These are phyloP conservation scores for Pollachius pollachius DNA, from an alignment of 2,113 vertebrate genomes.

Conservation along the genomic window DNA sequence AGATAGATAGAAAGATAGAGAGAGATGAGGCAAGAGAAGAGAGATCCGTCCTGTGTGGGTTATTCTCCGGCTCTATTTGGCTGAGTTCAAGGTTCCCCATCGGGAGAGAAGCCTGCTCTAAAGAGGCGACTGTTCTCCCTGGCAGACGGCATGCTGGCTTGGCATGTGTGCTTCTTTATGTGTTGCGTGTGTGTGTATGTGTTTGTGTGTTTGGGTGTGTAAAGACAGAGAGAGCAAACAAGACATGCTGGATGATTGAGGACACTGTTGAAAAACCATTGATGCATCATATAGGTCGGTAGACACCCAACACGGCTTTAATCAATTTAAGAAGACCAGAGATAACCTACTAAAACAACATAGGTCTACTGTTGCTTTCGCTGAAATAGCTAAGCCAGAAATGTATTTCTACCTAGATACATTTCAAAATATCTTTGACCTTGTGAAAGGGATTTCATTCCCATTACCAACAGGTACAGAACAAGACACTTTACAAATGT, in stretches of 20 bases:
- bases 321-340: too few species aligned
- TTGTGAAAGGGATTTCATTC: too few species aligned
- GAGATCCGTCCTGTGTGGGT: conserved; percentile 23
- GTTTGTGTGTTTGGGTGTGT: conserved; percentile 23
- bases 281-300: conserved; percentile 26
- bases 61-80: conserved; percentile 24
- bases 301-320: too few species aligned
- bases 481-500: background rate
- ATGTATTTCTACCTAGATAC: too few species aligned
- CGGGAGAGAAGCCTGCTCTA: conserved; percentile 37
- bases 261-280: conserved; percentile 41
- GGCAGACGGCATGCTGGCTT: conserved; percentile 27
- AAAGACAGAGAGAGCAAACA: background rate
- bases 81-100: conserved; percentile 41
- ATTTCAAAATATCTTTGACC: too few species aligned
- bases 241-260: conserved; percentile 13
- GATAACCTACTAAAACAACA: too few species aligned
- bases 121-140: conserved; percentile 43
- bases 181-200: conserved; percentile 9
- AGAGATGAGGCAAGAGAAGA: conserved; percentile 24
- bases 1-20: conserved; percentile 8
- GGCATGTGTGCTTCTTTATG: background rate
- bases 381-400: too few species aligned
- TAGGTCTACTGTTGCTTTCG: too few species aligned
- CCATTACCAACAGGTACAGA: too few species aligned